Base-by-base conservation (phyloP, 1,140 invertebrate genomes). In the Trigoniulus corallinus region DNA sequence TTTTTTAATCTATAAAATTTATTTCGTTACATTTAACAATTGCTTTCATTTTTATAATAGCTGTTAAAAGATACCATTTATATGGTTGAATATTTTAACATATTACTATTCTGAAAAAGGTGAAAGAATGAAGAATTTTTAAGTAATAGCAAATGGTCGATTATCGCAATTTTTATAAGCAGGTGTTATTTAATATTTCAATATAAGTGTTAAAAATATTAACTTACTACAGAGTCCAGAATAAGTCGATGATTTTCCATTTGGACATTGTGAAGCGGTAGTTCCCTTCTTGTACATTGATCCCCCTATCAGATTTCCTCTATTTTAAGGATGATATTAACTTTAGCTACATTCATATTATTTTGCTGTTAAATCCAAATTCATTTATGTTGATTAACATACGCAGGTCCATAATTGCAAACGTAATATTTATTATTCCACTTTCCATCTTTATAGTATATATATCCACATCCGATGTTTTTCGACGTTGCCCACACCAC, bases 351-450 rank as follows among this genome's bases (percentile, higher is more conserved):
- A 7, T 20, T 44, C 42, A 7, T 34, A 34, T 7, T 7, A 34
- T 7, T 34, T 34, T 34, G 15, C 7, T 7, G 15, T 7, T 34
- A 34, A 7, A 7, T 34, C 7, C 15, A 34, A 7, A 15, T n/a
- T n/a, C n/a, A 15, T 34, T 7, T 34, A 15, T 15, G 15, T 34
- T 34, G 7, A 34, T 34, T 34, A 7, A 34, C 7, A 27, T 50
- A 51, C 50, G 45, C 45, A 2, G 44, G 46, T 12, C 50, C 50
- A 20, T 51, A 51, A 23, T 51, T 51, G 46, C 50, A 51, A 18
- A 51, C 50, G 27, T 51, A 51, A 15, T 39, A 29, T 26, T 51
- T 51, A 34, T 47, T 51, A 34, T 34, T 7, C 29, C 29, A 34
- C 7, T 7, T 34, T 20, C 34, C 29, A 22, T 49, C 26, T 26